Base-by-base conservation (phyloP, 2,797 vertebrate species). In the Oophaga sylvatica region DNA sequence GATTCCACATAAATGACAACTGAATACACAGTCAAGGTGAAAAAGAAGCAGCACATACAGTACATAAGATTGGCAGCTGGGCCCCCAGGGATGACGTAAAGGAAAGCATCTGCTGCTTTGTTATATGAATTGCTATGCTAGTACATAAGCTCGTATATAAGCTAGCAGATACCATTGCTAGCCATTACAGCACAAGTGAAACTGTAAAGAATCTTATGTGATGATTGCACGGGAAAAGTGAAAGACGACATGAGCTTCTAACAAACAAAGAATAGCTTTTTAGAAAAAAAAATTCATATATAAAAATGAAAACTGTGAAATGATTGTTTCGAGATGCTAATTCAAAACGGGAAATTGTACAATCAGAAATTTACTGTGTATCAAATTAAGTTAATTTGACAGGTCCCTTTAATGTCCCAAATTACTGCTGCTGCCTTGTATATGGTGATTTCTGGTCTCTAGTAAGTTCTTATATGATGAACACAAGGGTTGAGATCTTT, bases 1-100 rank as follows among this genome's bases (percentile, higher is more conserved):
- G 48, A 6, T 26, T 13, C 31, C 22, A 53, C 6, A 77, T 2
- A 77, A 77, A 77, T 56, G 1, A 5, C 45, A 26, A 26, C 75
- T 2, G 9, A 41, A 77, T 45, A 56, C 48, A 56, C 13, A 56
- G 26, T 20, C 0, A 9, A 41, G 19, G 6, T 73, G 7, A 48
- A 56, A 1, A 17, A 15, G 19, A 48, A 45, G 10, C 41, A 7
- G 75, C 22, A 5, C 20, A 56, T 15, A 77, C 48, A 48, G 75
- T 77, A 53, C 15, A 53, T 53, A 77, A 76, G 45, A 76, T 76
- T 76, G 53, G 73, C 19, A 76, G 73, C 73, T 76, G 20, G 22
- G 71, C 41, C 45, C 45, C 41, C 3, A 75, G 10, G 12, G 45
- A 76, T 53, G 5, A 5, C 8, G 9, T 17, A 48, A 20, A 8